phyloP scores from a whole-genome alignment of 2,113 vertebrate species.

The Leptosomus discolor region DNA sequence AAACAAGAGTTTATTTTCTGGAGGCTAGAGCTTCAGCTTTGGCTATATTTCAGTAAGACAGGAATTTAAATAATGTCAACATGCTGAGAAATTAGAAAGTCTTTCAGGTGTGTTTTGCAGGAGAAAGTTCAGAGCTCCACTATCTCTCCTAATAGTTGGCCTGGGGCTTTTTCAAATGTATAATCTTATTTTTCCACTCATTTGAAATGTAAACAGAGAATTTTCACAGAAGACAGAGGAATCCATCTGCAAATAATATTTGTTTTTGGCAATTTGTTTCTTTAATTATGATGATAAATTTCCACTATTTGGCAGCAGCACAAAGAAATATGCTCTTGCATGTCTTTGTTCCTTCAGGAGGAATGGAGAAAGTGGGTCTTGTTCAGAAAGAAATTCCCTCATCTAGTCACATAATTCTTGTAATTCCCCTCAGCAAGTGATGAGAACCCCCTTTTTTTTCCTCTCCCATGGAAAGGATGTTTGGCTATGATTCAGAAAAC shows the following conservation, averaged over 20 bases:
- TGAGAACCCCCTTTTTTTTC: background rate
- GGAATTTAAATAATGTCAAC: constrained; percentile 26
- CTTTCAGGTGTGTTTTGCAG: constrained; percentile 40
- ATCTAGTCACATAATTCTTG: background rate
- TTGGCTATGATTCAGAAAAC: background rate
- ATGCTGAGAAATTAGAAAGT: constrained; percentile 11
- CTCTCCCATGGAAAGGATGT: background rate
- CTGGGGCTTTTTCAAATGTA: background rate
- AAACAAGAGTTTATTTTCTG: constrained; percentile 55
- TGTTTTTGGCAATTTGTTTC: constrained; percentile 53
- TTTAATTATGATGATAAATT: constrained; percentile 66
- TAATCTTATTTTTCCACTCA: constrained; percentile 22
- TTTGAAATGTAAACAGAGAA: constrained; percentile 51
- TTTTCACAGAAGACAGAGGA: constrained; percentile 26
- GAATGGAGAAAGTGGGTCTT: constrained; percentile 2
- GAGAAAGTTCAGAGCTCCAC: constrained; percentile 51
- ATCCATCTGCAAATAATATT: constrained; percentile 32
- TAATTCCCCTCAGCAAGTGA: background rate
- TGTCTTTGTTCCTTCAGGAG: constrained; percentile 25
- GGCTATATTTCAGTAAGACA: constrained; percentile 22
- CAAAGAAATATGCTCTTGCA: constrained; percentile 42
- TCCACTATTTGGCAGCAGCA: constrained; percentile 46
- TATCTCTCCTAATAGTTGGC: constrained; percentile 44
- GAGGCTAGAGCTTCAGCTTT: constrained; percentile 16
- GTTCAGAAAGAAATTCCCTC: constrained; percentile 17